A percentile compares a stretch with the other conserved stretches of the same genome.
Conservation (phyloP, 92 coral and sea anemone species). For the Paragorgia papillata region DNA sequence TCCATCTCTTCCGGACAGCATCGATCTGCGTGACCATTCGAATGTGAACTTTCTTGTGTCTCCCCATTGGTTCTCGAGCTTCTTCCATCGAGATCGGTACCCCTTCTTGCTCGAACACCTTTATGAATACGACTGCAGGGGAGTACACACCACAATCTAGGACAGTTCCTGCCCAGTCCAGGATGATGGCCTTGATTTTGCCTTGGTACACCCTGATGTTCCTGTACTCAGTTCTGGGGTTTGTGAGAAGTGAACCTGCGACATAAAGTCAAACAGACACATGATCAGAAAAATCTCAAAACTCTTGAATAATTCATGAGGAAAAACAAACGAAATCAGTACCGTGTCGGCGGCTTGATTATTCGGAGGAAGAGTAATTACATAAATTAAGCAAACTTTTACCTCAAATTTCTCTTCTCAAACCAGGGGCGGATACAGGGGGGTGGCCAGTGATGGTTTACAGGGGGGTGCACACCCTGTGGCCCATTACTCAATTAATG, state of each 20-base stretch:
- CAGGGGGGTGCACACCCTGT: too few relatives aligned
- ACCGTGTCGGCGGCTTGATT: too few relatives aligned
- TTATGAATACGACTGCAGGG: conserved; percentile 82
- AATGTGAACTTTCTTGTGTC: conserved; percentile 93
- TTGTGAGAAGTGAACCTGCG: conserved; percentile 65
- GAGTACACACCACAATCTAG: conserved; percentile 77
- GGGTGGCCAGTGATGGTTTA: too few relatives aligned
- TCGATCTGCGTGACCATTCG: conserved; percentile 78
- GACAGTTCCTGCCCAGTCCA: conserved; percentile 95
- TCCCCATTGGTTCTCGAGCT: conserved; percentile 98
- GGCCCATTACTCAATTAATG: too few relatives aligned
- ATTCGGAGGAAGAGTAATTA: too few relatives aligned
- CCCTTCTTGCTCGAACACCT: conserved; percentile 83
- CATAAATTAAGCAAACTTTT: too few relatives aligned
- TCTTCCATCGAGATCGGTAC: conserved; percentile 96
- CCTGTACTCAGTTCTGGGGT: conserved; percentile 85
- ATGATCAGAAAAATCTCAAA: too few relatives aligned
- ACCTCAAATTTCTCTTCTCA: too few relatives aligned
- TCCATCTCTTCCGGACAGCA: conserved; percentile 91
- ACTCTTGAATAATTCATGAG: too few relatives aligned
- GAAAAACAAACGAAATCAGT: too few relatives aligned
- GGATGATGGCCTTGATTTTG: conserved; percentile 68
- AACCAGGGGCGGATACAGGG: too few relatives aligned
- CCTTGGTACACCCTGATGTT: conserved; percentile 92
- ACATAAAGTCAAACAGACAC: background rate